A percentile compares a stretch with the other conserved stretches of the same genome.
phyloP scores from a whole-genome alignment of 2,888 invertebrate genomes.

The Drosophila ustulata region DNA sequence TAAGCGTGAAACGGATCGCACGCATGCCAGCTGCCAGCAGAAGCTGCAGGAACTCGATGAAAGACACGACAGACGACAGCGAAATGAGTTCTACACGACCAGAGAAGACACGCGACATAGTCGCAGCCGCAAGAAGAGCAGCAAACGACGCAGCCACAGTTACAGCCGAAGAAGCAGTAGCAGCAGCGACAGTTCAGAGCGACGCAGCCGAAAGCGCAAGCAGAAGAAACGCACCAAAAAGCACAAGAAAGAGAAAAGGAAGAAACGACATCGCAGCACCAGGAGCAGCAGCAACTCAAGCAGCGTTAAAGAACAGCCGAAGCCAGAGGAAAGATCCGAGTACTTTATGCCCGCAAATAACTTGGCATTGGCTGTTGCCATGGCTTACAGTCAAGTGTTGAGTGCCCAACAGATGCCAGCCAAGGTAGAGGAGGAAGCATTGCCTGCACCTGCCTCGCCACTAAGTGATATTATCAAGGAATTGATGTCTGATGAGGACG shows the following conservation, averaged over 20 bases:
- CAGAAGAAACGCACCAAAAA: constrained; percentile 30
- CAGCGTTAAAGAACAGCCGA: not conserved
- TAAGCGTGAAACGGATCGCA: constrained; percentile 65
- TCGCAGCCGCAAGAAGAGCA: constrained; percentile 16
- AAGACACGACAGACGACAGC: constrained; percentile 40
- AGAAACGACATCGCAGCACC: constrained; percentile 6
- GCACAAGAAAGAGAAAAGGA: constrained; percentile 36
- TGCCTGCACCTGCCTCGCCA: constrained; percentile 18
- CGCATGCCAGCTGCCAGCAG: constrained; percentile 62
- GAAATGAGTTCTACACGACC: constrained; percentile 46
- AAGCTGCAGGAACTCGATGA: constrained; percentile 77
- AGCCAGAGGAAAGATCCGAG: not conserved
- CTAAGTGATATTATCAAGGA: constrained; percentile 56
- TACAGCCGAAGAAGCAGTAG: constrained; percentile 14
- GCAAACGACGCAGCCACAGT: constrained; percentile 12
- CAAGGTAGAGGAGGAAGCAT: not conserved
- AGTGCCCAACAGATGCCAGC: constrained; percentile 13
- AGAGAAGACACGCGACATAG: constrained; percentile 9
- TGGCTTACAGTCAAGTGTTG: constrained; percentile 63
- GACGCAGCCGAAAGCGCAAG: constrained; percentile 20
- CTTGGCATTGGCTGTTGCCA: constrained; percentile 55
- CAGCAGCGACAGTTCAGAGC: constrained; percentile 25
- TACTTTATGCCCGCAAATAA: constrained; percentile 39
- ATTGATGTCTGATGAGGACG: constrained; percentile 63
- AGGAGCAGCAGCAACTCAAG: constrained; percentile 20